Evolutionary conservation across 2,888 invertebrate genomes (phyloP).

Genomic region (Xylocampa areola): DNA sequence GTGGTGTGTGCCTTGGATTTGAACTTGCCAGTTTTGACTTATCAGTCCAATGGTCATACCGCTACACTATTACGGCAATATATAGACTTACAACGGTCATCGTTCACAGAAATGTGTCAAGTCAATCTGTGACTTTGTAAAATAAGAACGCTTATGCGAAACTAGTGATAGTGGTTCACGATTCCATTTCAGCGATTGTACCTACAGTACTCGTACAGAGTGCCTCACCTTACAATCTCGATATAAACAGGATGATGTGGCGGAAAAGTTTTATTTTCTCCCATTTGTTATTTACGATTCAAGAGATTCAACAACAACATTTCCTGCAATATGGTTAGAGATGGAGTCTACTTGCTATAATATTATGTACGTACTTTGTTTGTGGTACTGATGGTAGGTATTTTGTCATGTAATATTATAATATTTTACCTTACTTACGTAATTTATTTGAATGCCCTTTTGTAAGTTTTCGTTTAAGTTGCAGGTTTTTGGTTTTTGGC

Average conservation of each 20-base stretch:
- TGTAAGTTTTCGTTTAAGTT: no score
- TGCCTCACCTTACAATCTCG: slow-evolving; percentile 67
- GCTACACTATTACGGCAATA: no score
- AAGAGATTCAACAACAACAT: slow-evolving; percentile 83
- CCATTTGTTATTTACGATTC: slow-evolving; percentile 87
- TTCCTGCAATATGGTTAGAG: slow-evolving; percentile 70
- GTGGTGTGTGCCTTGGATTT: no score
- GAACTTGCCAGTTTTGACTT: no score
- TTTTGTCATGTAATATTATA: slow-evolving; percentile 14
- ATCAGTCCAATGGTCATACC: no score
- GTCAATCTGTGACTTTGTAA: no score
- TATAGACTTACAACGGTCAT: no score
- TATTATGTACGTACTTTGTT: slow-evolving; percentile 39
- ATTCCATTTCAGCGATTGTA: no score
- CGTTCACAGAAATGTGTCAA: no score
- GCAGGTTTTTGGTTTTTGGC: no score
- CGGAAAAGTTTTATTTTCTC: slow-evolving; percentile 78
- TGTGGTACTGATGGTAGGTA: slow-evolving; percentile 39
- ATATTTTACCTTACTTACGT: slow-evolving; percentile 9
- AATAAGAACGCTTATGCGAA: no score
- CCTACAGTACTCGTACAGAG: slow-evolving; percentile 13
- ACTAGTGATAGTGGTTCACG: no score
- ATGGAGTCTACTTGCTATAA: slow-evolving; percentile 63
- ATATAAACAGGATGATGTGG: slow-evolving; percentile 81
- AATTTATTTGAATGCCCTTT: not conserved